Percentiles rank a stretch among this genome's conserved stretches.
Evolutionary conservation across 2,113 vertebrate species (phyloP).

Genomic region (Heterotis niloticus): DNA sequence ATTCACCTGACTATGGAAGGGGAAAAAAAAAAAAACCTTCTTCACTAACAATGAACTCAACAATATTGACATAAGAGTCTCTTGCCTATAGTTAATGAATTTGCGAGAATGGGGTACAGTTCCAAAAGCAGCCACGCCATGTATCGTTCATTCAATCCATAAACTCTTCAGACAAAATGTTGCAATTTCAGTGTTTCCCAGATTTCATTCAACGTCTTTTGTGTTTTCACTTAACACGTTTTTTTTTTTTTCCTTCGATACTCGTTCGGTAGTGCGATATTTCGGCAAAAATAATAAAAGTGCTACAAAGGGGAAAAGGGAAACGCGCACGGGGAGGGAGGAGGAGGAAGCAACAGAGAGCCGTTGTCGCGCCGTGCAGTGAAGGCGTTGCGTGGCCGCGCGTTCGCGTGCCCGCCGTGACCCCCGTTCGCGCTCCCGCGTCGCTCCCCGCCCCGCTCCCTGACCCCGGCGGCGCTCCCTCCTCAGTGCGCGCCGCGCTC

Average conservation of each 20-base stretch:
- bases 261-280: not conserved
- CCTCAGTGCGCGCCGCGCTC: constrained; percentile 78
- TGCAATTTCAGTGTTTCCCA: no score
- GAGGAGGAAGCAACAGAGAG: not conserved
- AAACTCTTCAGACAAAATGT: no score
- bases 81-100: no score
- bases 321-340: not conserved
- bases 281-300: not conserved
- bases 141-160: no score
- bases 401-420: constrained; percentile 24
- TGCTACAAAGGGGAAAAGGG: not conserved
- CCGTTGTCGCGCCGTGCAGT: constrained; percentile 26
- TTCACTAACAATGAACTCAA: no score
- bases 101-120: no score
- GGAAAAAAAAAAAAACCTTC: no score
- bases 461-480: constrained; percentile 88
- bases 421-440: constrained; percentile 47
- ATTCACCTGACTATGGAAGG: no score
- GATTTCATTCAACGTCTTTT: no score
- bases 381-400: constrained; percentile 40
- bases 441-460: constrained; percentile 79
- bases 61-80: no score
- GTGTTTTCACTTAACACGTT: not conserved
- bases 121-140: no score
- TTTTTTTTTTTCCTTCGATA: not conserved